Percentiles rank a stretch among this genome's conserved stretches.
Conservation (phyloP, 2,888 invertebrate genomes). For the Lobophora halterata region DNA sequence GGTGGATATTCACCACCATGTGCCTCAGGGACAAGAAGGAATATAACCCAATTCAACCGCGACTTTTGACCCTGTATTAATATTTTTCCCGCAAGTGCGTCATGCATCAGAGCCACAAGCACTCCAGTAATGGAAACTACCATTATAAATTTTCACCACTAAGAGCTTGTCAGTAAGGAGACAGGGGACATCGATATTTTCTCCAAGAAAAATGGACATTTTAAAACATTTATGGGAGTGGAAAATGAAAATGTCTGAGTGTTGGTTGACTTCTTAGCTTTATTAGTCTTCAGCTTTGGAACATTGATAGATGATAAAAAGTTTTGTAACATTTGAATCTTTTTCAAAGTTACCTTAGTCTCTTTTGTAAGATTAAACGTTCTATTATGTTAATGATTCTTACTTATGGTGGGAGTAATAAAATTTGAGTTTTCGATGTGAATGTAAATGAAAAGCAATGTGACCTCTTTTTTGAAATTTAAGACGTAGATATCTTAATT, state of each 20-base stretch:
- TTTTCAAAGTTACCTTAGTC: too few species aligned
- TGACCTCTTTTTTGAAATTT: too few species aligned
- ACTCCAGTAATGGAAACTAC: constrained; percentile 71
- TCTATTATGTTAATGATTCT: too few species aligned
- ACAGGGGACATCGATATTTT: constrained; percentile 61
- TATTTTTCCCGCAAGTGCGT: constrained; percentile 57
- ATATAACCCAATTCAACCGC: constrained; percentile 10
- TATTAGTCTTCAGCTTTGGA: not conserved
- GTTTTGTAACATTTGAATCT: too few species aligned
- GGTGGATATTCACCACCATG: too few species aligned
- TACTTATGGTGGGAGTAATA: too few species aligned
- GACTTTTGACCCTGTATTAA: constrained; percentile 38
- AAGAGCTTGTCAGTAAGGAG: constrained; percentile 61
- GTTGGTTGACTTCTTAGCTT: constrained; percentile 1
- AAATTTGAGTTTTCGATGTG: too few species aligned
- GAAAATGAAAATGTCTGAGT: constrained; percentile 18
- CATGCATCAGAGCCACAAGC: constrained; percentile 59
- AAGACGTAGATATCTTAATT: too few species aligned
- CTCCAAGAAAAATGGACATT: constrained; percentile 34
- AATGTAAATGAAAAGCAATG: too few species aligned
- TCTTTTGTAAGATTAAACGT: too few species aligned
- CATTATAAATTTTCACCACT: constrained; percentile 69
- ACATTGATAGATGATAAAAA: too few species aligned
- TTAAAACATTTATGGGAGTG: constrained; percentile 13
- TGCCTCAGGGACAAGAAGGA: too few species aligned